Evolutionary conservation across 2,888 invertebrate genomes (phyloP).

Genomic region (Aspidiotus destructor): DNA sequence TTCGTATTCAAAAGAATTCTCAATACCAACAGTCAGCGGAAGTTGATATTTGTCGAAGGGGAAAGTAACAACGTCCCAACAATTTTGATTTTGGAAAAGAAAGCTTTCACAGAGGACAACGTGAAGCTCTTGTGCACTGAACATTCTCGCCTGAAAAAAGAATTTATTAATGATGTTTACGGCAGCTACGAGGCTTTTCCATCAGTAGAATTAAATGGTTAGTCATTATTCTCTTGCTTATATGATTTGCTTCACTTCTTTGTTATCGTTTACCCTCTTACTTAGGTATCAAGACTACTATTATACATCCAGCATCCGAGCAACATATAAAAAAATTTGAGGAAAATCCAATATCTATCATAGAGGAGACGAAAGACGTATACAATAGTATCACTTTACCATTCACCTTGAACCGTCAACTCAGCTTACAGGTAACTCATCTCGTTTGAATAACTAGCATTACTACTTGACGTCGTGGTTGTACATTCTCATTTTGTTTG

Average conservation of each 20-base stretch:
- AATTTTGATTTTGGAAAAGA: slow-evolving; percentile 70
- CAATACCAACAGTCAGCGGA: slow-evolving; percentile 60
- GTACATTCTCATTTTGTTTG: too few species aligned
- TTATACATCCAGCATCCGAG: slow-evolving; percentile 88
- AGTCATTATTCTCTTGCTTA: slow-evolving; percentile 39
- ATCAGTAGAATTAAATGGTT: slow-evolving; percentile 54
- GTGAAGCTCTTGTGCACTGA: slow-evolving; percentile 49
- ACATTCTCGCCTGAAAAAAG: slow-evolving; percentile 51
- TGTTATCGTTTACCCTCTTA: neutral
- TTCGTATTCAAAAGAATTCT: slow-evolving; percentile 60
- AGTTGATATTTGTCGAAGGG: slow-evolving; percentile 61
- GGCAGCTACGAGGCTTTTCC: slow-evolving; percentile 58
- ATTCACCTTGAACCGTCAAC: slow-evolving; percentile 60
- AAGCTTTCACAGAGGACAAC: slow-evolving; percentile 60
- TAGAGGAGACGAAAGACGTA: slow-evolving; percentile 73
- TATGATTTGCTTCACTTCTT: neutral
- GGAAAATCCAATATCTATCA: slow-evolving; percentile 59
- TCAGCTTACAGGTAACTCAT: slow-evolving; percentile 60
- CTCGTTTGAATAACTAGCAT: neutral
- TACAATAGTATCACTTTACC: slow-evolving; percentile 72
- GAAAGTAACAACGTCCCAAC: slow-evolving; percentile 54
- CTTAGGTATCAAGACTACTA: slow-evolving; percentile 71
- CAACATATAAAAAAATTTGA: slow-evolving; percentile 84
- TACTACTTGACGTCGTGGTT: neutral
- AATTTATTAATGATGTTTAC: slow-evolving; percentile 75